These are phyloP conservation scores for Bacillus rossius DNA, from an alignment of 1,140 invertebrate species.

Conservation along the genomic window DNA sequence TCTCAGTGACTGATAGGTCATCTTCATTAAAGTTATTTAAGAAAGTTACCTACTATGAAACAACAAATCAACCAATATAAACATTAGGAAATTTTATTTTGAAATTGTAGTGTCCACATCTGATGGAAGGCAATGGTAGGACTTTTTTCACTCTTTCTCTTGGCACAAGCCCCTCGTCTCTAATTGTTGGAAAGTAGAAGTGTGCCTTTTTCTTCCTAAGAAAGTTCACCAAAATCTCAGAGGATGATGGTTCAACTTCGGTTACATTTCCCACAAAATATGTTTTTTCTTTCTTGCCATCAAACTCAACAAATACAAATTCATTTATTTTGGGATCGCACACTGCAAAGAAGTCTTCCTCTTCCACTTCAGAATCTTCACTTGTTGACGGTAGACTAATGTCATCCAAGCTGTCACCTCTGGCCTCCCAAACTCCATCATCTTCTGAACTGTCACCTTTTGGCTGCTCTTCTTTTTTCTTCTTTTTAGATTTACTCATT, in stretches of 20 bases:
- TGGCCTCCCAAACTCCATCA: not conserved
- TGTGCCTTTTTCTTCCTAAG: too few relatives aligned
- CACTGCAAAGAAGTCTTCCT: slow-evolving; percentile 4
- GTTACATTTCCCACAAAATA: slow-evolving; percentile 3
- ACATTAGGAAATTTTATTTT: too few relatives aligned
- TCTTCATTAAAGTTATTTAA: too few relatives aligned
- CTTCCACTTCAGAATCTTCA: slow-evolving; percentile 5
- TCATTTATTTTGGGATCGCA: not conserved
- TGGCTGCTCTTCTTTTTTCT: not conserved
- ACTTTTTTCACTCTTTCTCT: too few relatives aligned
- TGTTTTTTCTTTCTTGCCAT: not conserved
- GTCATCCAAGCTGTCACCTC: not conserved
- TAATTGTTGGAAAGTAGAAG: too few relatives aligned
- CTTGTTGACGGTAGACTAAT: not conserved
- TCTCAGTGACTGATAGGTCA: too few relatives aligned
- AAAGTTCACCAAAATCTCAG: too few relatives aligned
- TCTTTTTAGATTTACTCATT: not conserved
- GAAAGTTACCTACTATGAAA: too few relatives aligned
- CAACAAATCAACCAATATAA: too few relatives aligned
- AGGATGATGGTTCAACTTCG: not conserved
- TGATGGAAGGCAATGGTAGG: too few relatives aligned
- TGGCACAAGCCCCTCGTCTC: too few relatives aligned
- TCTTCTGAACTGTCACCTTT: not conserved
- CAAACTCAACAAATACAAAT: slow-evolving; percentile 1
- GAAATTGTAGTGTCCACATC: too few relatives aligned